Evolutionary conservation across 1,140 invertebrate species (phyloP).

Genomic region (Teleopsis dalmanni): DNA sequence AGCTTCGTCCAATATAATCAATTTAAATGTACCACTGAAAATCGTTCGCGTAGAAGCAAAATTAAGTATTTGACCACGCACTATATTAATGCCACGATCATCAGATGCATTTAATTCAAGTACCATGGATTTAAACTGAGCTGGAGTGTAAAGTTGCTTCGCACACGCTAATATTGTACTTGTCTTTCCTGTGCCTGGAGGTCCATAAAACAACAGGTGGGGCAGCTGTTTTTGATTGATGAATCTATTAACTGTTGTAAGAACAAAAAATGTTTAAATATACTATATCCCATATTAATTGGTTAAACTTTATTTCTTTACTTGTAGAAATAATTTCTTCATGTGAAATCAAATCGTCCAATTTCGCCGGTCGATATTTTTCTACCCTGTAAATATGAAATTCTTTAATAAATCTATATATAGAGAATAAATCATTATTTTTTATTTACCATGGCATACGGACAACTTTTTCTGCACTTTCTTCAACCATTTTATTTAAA

Average conservation of each 20-base stretch:
- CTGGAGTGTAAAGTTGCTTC: conserved; percentile 80
- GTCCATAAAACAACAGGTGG: conserved; percentile 96
- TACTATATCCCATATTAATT: not conserved
- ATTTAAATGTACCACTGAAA: conserved; percentile 88
- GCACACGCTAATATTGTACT: conserved; percentile 97
- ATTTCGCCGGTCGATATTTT: conserved; percentile 87
- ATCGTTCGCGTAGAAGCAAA: conserved; percentile 97
- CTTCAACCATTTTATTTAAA: conserved; percentile 26
- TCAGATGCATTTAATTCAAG: conserved; percentile 97
- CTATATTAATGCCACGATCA: conserved; percentile 96
- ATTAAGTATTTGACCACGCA: conserved; percentile 90
- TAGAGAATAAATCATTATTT: not conserved
- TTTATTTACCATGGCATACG: conserved; percentile 32
- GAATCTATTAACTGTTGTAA: conserved; percentile 79
- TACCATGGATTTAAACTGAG: conserved; percentile 61
- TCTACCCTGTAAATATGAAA: conserved; percentile 84
- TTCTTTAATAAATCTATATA: not conserved
- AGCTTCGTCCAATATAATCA: conserved; percentile 98
- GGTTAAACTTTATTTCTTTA: conserved; percentile 49
- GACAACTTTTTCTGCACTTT: conserved; percentile 18
- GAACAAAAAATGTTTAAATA: not conserved
- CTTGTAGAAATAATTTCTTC: conserved; percentile 95
- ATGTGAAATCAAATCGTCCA: conserved; percentile 93
- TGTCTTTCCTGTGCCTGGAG: conserved; percentile 97
- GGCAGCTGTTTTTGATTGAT: conserved; percentile 89